Conservation (phyloP, 2,888 invertebrate genomes). For the Chrysomela aeneicollis region DNA sequence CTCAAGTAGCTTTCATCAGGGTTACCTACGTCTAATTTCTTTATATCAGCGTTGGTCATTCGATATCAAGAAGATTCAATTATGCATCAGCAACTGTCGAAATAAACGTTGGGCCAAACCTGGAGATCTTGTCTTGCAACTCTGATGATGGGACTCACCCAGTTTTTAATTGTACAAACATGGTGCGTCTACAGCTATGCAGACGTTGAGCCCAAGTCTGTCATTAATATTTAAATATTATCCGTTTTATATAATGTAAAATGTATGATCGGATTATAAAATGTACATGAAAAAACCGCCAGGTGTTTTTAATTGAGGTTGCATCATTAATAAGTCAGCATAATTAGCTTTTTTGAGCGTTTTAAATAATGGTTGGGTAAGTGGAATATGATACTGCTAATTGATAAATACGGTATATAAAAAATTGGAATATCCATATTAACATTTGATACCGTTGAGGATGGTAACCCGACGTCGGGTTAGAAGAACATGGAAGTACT, state of each 20-base stretch:
- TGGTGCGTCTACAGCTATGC: neutral
- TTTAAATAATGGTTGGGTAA: constrained; percentile 15
- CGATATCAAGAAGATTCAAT: neutral
- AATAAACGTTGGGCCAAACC: neutral
- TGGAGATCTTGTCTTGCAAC: neutral
- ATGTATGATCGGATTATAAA: constrained; percentile 22
- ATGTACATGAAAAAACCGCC: constrained; percentile 25
- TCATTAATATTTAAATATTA: constrained; percentile 18
- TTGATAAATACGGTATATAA: constrained; percentile 16
- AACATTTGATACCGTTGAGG: neutral
- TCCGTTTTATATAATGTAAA: constrained; percentile 25
- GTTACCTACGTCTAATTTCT: neutral
- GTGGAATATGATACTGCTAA: constrained; percentile 23
- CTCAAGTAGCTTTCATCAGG: constrained; percentile 3
- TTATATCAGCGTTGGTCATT: neutral
- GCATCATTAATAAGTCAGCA: constrained; percentile 31
- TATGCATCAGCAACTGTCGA: constrained; percentile 2
- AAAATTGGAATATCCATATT: neutral
- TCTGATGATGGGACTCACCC: neutral
- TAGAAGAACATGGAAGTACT: too few species aligned
- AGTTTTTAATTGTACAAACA: neutral
- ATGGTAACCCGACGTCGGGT: too few species aligned
- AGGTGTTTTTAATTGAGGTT: constrained; percentile 34
- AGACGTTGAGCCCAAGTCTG: neutral
- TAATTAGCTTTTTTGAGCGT: constrained; percentile 24